These are phyloP conservation scores for Presbytis comata DNA, from an alignment of 2,797 vertebrate species.

Conservation along the genomic window DNA sequence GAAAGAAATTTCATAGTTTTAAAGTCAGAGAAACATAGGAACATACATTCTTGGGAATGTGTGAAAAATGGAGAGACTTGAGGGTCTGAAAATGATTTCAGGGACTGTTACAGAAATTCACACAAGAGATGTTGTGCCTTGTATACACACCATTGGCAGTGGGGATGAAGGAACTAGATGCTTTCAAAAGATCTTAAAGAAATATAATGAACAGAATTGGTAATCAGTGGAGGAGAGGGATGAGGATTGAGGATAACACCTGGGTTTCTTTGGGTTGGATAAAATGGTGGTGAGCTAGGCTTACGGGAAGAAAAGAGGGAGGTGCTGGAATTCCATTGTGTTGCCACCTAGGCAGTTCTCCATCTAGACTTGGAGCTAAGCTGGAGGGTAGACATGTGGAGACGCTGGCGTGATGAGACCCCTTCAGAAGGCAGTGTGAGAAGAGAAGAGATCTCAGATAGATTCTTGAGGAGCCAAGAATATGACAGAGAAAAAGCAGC, in stretches of 20 bases:
- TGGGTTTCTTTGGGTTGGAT: not conserved
- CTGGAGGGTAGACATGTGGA: not conserved
- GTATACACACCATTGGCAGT: not conserved
- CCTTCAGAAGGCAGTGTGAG: not conserved
- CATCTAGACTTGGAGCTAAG: not conserved
- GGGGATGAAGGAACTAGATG: not conserved
- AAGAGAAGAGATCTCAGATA: not conserved
- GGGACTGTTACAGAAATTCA: not conserved
- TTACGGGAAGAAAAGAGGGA: not conserved
- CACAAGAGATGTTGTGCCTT: too few species aligned
- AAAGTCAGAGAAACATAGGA: not conserved
- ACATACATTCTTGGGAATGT: not conserved
- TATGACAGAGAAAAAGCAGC: not conserved
- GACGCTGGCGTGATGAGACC: too few species aligned
- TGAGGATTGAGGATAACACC: not conserved
- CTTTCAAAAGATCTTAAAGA: not conserved
- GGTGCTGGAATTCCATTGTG: accelerated
- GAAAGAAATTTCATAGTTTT: not conserved
- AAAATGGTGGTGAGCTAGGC: not conserved
- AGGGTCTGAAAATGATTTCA: not conserved
- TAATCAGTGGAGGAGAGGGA: not conserved
- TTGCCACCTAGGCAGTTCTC: not conserved
- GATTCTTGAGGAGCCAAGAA: not conserved
- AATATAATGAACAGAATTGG: not conserved
- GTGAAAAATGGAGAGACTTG: not conserved